Percentiles rank a stretch among this genome's conserved stretches.
phyloP scores from a whole-genome alignment of 2,113 vertebrate species.

The Nerophis lumbriciformis region DNA sequence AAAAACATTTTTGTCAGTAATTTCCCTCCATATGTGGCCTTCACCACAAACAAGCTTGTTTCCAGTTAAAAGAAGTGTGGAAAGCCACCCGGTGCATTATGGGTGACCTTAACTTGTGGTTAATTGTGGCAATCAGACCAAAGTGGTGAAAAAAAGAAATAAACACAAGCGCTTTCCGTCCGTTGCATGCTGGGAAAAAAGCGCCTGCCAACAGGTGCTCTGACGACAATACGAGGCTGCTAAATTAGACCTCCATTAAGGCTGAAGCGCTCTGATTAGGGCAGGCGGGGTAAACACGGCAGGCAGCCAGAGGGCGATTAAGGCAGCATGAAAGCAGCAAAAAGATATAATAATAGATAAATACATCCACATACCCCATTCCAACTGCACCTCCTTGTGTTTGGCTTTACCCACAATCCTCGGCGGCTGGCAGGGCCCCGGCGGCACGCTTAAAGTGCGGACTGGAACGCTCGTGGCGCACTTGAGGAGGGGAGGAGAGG shows the following conservation, averaged over 20 bases:
- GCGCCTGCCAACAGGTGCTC: slow-evolving; percentile 43
- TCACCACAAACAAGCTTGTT: not conserved
- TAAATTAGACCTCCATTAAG: slow-evolving; percentile 45
- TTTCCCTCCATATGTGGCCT: not conserved
- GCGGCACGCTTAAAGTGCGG: slow-evolving; percentile 84
- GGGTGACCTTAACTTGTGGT: slow-evolving; percentile 42
- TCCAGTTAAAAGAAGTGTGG: slow-evolving; percentile 13
- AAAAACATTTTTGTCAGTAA: too few relatives aligned
- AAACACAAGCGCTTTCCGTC: slow-evolving; percentile 21
- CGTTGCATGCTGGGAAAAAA: slow-evolving; percentile 19
- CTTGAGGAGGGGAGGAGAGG: slow-evolving; percentile 44
- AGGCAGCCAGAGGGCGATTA: slow-evolving; percentile 32
- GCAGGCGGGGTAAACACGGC: slow-evolving; percentile 14
- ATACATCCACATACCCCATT: slow-evolving; percentile 82
- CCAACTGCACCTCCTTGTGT: slow-evolving; percentile 91
- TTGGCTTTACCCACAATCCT: slow-evolving; percentile 86
- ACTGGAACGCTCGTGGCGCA: slow-evolving; percentile 86
- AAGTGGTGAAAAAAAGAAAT: slow-evolving; percentile 19
- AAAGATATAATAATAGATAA: not conserved
- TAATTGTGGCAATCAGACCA: slow-evolving; percentile 24
- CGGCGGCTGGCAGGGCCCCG: slow-evolving; percentile 83
- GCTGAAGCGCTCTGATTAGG: slow-evolving; percentile 37
- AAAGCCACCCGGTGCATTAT: slow-evolving; percentile 23
- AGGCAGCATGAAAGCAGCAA: not conserved
- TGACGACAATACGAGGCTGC: not conserved